Evolutionary conservation across 1,140 invertebrate species (phyloP), one percentile per base, ranked within the genome.

Genomic region (Drosophila triauraria): DNA sequence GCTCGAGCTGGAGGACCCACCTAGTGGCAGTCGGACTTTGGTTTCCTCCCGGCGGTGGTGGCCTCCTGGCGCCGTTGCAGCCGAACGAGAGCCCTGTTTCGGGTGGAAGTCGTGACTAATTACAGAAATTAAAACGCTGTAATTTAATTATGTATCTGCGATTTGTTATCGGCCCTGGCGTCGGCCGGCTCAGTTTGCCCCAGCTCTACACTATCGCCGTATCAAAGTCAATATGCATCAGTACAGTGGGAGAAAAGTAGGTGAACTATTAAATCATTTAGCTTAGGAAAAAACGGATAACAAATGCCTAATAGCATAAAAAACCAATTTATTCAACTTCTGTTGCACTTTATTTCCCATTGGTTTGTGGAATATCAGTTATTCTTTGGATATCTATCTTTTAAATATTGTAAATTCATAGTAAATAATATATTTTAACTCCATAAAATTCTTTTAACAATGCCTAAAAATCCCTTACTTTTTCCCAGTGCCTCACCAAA

Each of bases 71-170:
- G 83, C 83, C 79, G 65, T 27, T 38, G 38, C 44, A 13, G 40
- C 38, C 30, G 60, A 58, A 43, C 25, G n/a, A 15, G 46, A 53
- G 63, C 62, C 67, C 47, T 62, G 63, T 63, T 48, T 61, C 25
- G 56, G 43, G 40, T 50, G 50, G 50, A 92, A 92, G 82, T 92
- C 91, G 91, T 92, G 91, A 92, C 91, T 92, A 92, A 92, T 92
- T 92, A 92, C 91, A 91, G 91, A 92, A 92, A 92, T 92, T 92
- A 91, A 92, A 92, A 92, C 91, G 88, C 91, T 92, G 91, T 92
- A 92, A 92, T 92, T 92, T 92, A 92, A 92, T 92, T 92, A 92
- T 92, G 91, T 92, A 92, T 92, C 91, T 91, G 78, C 85, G 91
- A 91, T 92, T 92, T 84, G 84, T 92, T 92, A 92, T 92, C 91